A percentile compares a stretch with the other conserved stretches of the same genome.
Conservation (phyloP, 2,797 vertebrate species). For the Cheirogaleus major region DNA sequence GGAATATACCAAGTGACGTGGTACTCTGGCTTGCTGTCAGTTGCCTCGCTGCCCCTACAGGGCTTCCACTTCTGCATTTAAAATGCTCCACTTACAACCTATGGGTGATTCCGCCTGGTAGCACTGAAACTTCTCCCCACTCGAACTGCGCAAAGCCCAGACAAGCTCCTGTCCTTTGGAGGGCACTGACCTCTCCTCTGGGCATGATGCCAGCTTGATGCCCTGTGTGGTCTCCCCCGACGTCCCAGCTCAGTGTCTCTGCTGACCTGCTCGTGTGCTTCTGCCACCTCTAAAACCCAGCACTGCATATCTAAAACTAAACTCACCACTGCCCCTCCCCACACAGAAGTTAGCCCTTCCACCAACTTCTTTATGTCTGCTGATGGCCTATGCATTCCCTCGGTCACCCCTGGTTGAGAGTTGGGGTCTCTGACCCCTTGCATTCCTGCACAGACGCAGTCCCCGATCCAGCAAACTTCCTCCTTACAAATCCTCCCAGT, state of each 20-base stretch:
- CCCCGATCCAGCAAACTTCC: background rate
- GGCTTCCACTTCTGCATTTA: background rate
- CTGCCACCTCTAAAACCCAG: background rate
- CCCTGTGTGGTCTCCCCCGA: rapidly evolving
- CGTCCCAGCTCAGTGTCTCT: background rate
- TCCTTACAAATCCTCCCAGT: background rate
- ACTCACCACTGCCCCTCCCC: too few species aligned
- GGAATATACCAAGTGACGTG: background rate
- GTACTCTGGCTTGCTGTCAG: background rate
- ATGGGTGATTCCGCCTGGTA: background rate
- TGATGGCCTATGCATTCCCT: background rate
- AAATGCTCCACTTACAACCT: background rate
- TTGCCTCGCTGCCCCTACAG: background rate
- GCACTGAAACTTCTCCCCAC: background rate
- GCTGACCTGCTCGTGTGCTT: background rate
- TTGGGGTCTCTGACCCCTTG: background rate
- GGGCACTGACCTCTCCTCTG: background rate
- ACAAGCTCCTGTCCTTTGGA: rapidly evolving
- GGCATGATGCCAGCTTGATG: too few species aligned
- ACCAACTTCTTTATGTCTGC: background rate
- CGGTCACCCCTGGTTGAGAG: background rate
- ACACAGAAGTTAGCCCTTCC: background rate
- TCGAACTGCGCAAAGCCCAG: background rate
- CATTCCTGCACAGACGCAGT: background rate
- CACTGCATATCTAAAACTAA: background rate